Conservation (phyloP, 2,888 invertebrate genomes). For the Tetragnatha montana region DNA sequence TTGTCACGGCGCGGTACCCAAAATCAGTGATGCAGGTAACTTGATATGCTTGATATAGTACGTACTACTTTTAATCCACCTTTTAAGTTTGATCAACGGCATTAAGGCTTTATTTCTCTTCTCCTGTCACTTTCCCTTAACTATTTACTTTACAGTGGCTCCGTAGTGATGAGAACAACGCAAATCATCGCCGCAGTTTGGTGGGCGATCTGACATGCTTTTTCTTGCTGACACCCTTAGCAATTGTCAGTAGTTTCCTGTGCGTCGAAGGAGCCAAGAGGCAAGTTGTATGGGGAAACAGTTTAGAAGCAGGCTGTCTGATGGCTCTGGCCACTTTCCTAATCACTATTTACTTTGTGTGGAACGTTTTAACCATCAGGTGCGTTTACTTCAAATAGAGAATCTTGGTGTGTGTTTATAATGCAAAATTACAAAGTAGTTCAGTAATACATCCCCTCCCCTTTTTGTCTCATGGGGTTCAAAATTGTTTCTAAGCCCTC, state of each 20-base stretch:
- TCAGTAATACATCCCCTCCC: background rate
- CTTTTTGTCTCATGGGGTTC: background rate
- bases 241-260: conserved; percentile 78
- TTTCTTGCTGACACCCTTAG: conserved; percentile 80
- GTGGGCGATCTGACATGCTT: conserved; percentile 80
- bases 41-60: background rate
- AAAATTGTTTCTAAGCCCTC: no score
- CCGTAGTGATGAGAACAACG: conserved; percentile 76
- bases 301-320: conserved; percentile 69
- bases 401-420: background rate
- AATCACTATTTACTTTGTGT: conserved; percentile 55
- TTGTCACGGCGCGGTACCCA: conserved; percentile 80
- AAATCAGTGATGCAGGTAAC: conserved; percentile 77
- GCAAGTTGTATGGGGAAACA: conserved; percentile 57
- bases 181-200: conserved; percentile 77
- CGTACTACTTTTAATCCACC: background rate
- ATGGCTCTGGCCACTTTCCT: conserved; percentile 68
- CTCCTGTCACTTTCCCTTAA: background rate
- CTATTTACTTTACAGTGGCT: conserved; percentile 78
- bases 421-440: background rate
- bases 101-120: no score
- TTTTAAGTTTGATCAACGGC: background rate
- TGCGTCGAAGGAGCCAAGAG: conserved; percentile 77
- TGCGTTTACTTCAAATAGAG: background rate
- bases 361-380: conserved; percentile 66